A percentile compares a stretch with the other conserved stretches of the same genome.
Conservation (phyloP, 2,888 invertebrate species). For the Leptinotarsa juncta region DNA sequence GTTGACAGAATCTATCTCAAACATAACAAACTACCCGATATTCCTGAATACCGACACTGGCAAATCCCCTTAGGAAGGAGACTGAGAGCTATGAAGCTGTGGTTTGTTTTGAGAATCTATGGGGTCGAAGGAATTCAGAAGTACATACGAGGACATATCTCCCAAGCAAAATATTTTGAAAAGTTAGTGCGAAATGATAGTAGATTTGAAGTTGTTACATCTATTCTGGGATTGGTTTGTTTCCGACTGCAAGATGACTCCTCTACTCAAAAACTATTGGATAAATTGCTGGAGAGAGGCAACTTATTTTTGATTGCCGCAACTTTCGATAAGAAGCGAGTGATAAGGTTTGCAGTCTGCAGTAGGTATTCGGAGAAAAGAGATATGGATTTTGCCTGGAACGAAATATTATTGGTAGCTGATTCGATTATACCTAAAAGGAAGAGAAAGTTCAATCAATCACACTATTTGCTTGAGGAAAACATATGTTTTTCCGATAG, state of each 20-base stretch:
- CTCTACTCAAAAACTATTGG: conserved; percentile 77
- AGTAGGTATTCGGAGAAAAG: conserved; percentile 76
- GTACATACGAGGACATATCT: conserved; percentile 80
- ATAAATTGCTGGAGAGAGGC: conserved; percentile 79
- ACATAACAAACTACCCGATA: conserved; percentile 75
- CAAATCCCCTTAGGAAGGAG: conserved; percentile 89
- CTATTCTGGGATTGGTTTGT: conserved; percentile 79
- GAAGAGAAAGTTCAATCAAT: neutral
- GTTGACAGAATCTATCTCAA: conserved; percentile 93
- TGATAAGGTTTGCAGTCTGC: conserved; percentile 87
- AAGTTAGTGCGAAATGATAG: conserved; percentile 77
- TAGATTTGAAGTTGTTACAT: conserved; percentile 79
- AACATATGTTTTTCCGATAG: conserved; percentile 14
- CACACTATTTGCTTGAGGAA: neutral
- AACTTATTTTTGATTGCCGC: conserved; percentile 87
- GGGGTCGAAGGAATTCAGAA: conserved; percentile 85
- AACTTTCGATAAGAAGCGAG: conserved; percentile 73
- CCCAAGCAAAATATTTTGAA: conserved; percentile 84
- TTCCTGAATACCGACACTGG: conserved; percentile 83
- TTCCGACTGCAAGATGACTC: conserved; percentile 85
- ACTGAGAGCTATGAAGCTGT: conserved; percentile 90
- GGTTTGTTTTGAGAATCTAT: conserved; percentile 88
- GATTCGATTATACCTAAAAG: conserved; percentile 49
- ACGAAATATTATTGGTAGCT: conserved; percentile 54
- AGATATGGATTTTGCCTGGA: conserved; percentile 82